Evolutionary conservation across 2,888 invertebrate species (phyloP).

Genomic region (Drosophila prolongata): DNA sequence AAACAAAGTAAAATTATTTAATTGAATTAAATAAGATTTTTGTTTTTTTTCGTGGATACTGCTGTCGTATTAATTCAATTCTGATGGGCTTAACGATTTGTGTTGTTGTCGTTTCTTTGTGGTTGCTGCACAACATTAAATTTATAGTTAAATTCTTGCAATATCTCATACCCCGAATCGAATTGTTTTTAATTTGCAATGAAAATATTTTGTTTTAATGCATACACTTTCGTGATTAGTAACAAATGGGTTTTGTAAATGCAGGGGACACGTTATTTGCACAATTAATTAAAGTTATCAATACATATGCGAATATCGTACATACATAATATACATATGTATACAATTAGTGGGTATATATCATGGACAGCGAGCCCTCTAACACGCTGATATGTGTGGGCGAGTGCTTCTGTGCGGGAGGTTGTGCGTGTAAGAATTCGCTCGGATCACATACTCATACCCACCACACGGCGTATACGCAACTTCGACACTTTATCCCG

Average conservation of each 20-base stretch:
- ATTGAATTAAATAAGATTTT: conserved; percentile 82
- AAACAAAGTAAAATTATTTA: conserved; percentile 83
- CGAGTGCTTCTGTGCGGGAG: conserved; percentile 8
- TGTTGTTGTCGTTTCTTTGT: conserved; percentile 31
- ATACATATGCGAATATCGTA: conserved; percentile 44
- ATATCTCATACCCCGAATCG: conserved; percentile 25
- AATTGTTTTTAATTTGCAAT: conserved; percentile 37
- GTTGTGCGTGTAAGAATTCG: conserved; percentile 24
- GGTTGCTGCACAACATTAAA: conserved; percentile 50
- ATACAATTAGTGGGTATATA: conserved; percentile 33
- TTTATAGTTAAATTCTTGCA: conserved; percentile 41
- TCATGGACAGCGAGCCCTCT: conserved; percentile 41
- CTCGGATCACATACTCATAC: conserved; percentile 39
- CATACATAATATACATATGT: conserved; percentile 27
- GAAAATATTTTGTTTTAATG: conserved; percentile 38
- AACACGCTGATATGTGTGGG: conserved; percentile 59
- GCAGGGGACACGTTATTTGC: conserved; percentile 69
- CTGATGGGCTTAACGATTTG: conserved; percentile 29
- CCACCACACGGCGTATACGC: conserved; percentile 60
- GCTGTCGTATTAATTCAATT: conserved; percentile 35
- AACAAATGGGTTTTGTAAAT: conserved; percentile 77
- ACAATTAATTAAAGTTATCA: conserved; percentile 64
- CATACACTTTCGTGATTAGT: conserved; percentile 67
- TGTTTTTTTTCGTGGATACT: conserved; percentile 40
- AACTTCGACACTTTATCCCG: conserved; percentile 30